These are phyloP conservation scores for Temnothorax ravouxi DNA, from an alignment of 2,888 invertebrate genomes.

Conservation along the genomic window DNA sequence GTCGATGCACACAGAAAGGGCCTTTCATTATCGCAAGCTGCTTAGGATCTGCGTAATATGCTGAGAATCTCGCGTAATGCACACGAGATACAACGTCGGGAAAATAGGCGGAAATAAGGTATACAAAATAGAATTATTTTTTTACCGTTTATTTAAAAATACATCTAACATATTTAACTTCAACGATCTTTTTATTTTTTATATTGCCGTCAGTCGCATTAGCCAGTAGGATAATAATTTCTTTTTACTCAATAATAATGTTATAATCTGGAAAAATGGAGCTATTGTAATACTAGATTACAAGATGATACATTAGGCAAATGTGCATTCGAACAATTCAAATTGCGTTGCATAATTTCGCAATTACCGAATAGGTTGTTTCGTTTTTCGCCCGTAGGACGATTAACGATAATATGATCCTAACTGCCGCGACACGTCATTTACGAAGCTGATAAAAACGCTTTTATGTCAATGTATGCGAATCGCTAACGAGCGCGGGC, in stretches of 20 bases:
- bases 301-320: constrained; percentile 18
- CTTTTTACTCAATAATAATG: neutral
- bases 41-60: neutral
- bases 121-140: neutral
- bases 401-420: constrained; percentile 40
- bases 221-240: neutral
- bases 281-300: neutral
- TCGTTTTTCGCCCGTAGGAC: neutral
- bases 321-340: neutral
- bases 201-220: neutral
- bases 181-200: neutral
- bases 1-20: neutral
- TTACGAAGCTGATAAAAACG: constrained; percentile 41
- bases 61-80: constrained; percentile 1
- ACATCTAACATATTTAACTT: neutral
- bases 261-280: neutral
- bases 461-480: constrained; percentile 42
- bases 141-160: neutral
- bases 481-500: constrained; percentile 34
- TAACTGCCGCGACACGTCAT: constrained; percentile 27
- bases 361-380: constrained; percentile 31
- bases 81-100: neutral
- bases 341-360: constrained; percentile 11
- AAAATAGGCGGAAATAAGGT: neutral
- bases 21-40: constrained; percentile 6